Evolutionary conservation across 1,140 invertebrate species (phyloP).

Genomic region (Ceratina calcarata): DNA sequence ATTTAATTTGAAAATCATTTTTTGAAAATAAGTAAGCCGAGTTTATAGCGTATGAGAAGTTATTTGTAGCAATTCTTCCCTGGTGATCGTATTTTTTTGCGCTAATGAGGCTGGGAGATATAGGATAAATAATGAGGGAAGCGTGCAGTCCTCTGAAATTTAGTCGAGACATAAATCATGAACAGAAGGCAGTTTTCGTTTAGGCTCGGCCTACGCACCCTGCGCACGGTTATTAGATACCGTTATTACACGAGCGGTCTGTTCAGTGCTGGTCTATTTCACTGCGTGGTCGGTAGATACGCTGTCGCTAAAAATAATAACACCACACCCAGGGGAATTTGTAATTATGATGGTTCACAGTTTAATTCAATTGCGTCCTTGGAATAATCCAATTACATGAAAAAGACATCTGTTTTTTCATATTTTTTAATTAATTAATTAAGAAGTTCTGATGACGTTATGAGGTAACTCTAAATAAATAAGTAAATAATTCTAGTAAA

Average conservation of each 20-base stretch:
- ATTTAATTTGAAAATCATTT: neutral
- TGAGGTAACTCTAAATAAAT: too few relatives aligned
- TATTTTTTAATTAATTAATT: neutral
- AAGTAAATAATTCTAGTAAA: too few relatives aligned
- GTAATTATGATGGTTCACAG: neutral
- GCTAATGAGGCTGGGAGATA: neutral
- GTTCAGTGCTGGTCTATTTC: neutral
- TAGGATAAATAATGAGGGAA: neutral
- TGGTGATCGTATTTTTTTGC: neutral
- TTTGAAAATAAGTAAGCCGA: neutral
- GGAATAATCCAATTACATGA: neutral
- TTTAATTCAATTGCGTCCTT: neutral
- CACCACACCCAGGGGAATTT: neutral
- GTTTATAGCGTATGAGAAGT: neutral
- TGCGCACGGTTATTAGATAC: neutral
- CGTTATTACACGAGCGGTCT: neutral
- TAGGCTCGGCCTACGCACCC: too few relatives aligned
- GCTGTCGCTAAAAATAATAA: neutral
- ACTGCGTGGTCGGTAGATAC: neutral
- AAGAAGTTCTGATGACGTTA: neutral
- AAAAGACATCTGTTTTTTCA: neutral
- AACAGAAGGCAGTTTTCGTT: conserved; percentile 8
- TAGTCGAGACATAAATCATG: neutral
- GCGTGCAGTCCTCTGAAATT: neutral
- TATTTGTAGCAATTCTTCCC: neutral